Conservation (phyloP, 2,888 invertebrate species). For the Napeogenes inachia region DNA sequence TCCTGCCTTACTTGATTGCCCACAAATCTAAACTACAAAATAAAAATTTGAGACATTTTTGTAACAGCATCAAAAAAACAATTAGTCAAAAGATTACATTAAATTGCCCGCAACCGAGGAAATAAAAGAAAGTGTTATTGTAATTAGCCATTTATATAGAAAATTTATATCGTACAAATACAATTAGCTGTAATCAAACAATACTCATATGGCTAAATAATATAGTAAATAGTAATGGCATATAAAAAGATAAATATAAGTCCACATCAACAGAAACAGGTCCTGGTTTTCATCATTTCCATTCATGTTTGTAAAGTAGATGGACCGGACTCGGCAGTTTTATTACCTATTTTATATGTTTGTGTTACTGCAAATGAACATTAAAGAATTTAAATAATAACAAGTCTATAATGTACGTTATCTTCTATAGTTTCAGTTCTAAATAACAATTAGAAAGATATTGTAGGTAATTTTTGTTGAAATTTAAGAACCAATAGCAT, state of each 20-base stretch:
- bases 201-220: constrained; percentile 17
- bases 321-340: background rate
- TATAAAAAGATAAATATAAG: constrained; percentile 14
- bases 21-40: background rate
- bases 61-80: too few species aligned
- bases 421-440: too few species aligned
- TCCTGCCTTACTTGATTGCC: too few species aligned
- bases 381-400: too few species aligned
- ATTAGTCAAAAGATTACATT: background rate
- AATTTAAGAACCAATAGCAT: too few species aligned
- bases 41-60: background rate
- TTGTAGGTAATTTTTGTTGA: background rate
- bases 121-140: constrained; percentile 17
- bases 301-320: background rate
- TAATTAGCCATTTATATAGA: constrained; percentile 20
- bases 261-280: background rate
- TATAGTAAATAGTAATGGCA: constrained; percentile 15
- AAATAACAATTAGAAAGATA: background rate
- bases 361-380: too few species aligned
- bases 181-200: constrained; percentile 10
- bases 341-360: too few species aligned
- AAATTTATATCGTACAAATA: constrained; percentile 3
- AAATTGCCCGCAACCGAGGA: constrained; percentile 20
- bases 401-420: background rate
- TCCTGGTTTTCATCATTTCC: background rate